Evolutionary conservation across 2,113 vertebrate species (phyloP).

Genomic region (Tamias sibiricus): DNA sequence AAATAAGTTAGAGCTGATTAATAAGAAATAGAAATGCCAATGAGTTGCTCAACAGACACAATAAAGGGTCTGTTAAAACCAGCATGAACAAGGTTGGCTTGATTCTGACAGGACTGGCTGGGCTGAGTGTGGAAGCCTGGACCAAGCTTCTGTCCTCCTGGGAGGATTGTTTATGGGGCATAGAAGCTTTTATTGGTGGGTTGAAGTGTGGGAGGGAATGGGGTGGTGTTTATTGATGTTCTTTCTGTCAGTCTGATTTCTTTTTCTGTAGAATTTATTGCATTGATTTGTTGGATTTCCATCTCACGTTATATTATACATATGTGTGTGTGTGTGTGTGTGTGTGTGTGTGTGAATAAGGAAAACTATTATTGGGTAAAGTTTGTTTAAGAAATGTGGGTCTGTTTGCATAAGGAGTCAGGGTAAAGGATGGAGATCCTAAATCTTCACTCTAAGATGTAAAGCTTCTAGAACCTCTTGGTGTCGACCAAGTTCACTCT

Average conservation of each 20-base stretch:
- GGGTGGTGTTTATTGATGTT: background rate
- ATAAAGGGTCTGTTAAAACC: background rate
- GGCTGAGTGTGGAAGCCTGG: background rate
- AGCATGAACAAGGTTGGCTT: background rate
- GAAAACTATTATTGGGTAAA: background rate
- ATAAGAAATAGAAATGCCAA: constrained; percentile 71
- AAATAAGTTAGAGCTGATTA: constrained; percentile 72
- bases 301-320: background rate
- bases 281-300: background rate
- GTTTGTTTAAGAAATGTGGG: background rate
- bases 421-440: background rate
- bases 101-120: background rate
- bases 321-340: background rate
- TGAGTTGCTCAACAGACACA: constrained; percentile 38
- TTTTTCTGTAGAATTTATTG: background rate
- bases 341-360: background rate
- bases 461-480: background rate
- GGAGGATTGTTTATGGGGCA: background rate
- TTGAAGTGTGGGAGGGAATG: background rate
- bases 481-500: background rate
- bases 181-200: background rate
- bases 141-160: background rate
- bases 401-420: background rate
- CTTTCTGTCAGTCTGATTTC: background rate
- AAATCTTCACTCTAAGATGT: background rate